Conservation (phyloP, 1,140 invertebrate genomes). For the Apocrypta bakeri region DNA sequence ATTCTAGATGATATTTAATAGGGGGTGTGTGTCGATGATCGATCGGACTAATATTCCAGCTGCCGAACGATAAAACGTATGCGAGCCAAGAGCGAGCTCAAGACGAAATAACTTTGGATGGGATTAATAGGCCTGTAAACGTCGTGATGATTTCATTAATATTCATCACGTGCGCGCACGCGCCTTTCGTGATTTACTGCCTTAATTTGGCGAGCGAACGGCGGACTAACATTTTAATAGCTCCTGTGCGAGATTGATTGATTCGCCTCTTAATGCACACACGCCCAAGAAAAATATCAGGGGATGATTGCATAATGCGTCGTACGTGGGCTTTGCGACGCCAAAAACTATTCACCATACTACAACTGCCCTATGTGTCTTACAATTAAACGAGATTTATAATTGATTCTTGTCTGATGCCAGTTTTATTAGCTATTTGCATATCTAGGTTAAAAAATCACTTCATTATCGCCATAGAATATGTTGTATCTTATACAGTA, state of each 20-base stretch:
- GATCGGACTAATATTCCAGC: conserved; percentile 72
- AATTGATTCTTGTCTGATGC: neutral
- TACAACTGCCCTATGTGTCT: neutral
- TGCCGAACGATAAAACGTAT: conserved; percentile 65
- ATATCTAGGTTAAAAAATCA: too few relatives aligned
- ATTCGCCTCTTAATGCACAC: conserved; percentile 32
- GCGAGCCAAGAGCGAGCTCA: conserved; percentile 48
- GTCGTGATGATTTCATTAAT: conserved; percentile 73
- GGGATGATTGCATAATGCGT: conserved; percentile 10
- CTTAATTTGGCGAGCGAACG: conserved; percentile 41
- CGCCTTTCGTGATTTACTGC: conserved; percentile 59
- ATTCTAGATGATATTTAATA: neutral
- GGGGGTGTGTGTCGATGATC: conserved; percentile 62
- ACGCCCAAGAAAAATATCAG: neutral
- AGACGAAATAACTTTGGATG: conserved; percentile 69
- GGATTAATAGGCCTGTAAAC: conserved; percentile 72
- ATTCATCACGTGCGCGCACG: conserved; percentile 64
- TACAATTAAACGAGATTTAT: conserved; percentile 6
- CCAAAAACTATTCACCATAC: conserved; percentile 3
- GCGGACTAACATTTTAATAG: conserved; percentile 32
- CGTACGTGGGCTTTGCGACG: neutral
- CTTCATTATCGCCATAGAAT: too few relatives aligned
- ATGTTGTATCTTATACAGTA: too few relatives aligned
- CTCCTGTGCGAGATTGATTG: conserved; percentile 52
- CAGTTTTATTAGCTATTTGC: neutral